A percentile compares a stretch with the other conserved stretches of the same genome.
phyloP scores from a whole-genome alignment of 2,888 invertebrate species.

The Brachyopa scutellaris region DNA sequence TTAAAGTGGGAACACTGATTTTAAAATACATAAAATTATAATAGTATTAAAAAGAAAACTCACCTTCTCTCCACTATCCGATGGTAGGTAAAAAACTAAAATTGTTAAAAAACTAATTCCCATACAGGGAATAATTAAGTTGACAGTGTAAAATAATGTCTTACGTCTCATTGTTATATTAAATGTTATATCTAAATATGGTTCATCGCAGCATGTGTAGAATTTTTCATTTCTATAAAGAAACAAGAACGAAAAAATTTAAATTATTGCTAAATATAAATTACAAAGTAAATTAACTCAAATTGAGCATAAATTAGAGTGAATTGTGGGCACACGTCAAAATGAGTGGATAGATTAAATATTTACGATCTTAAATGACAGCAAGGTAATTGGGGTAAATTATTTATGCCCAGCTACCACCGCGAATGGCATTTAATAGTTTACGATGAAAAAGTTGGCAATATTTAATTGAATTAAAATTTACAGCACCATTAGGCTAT shows the following conservation, averaged over 20 bases:
- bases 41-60: slow-evolving; percentile 75
- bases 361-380: slow-evolving; percentile 41
- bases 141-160: slow-evolving; percentile 98
- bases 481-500: slow-evolving; percentile 24
- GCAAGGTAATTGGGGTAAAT: slow-evolving; percentile 28
- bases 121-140: slow-evolving; percentile 98
- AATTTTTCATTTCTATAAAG: slow-evolving; percentile 92
- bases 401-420: slow-evolving; percentile 51
- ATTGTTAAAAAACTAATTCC: slow-evolving; percentile 98
- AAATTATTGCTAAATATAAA: not conserved
- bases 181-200: slow-evolving; percentile 97
- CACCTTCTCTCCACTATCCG: slow-evolving; percentile 98
- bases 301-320: not conserved
- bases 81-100: slow-evolving; percentile 97
- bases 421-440: no score
- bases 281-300: not conserved
- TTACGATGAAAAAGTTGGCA: no score
- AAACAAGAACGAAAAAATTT: slow-evolving; percentile 9
- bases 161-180: slow-evolving; percentile 98
- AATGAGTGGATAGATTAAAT: slow-evolving; percentile 16
- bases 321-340: not conserved
- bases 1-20: slow-evolving; percentile 43
- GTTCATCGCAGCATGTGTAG: slow-evolving; percentile 98
- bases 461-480: no score
- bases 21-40: not conserved